A percentile compares a stretch with the other conserved stretches of the same genome.
Conservation (phyloP, 2,797 vertebrate species). For the Silurus lanzhouensis region DNA sequence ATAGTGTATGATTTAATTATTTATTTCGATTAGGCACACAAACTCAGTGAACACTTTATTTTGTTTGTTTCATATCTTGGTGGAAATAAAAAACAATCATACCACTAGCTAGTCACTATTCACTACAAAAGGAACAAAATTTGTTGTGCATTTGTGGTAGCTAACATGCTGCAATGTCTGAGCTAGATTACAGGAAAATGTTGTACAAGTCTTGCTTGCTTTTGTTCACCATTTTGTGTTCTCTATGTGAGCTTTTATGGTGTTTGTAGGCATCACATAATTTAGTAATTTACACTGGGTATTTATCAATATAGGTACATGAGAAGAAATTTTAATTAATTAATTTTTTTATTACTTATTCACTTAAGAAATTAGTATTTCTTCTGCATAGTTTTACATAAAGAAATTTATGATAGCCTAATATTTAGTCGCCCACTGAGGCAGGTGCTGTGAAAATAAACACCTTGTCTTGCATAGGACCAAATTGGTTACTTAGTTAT, state of each 20-base stretch:
- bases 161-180: neutral
- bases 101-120: neutral
- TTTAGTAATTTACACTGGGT: neutral
- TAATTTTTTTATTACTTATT: neutral
- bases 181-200: neutral
- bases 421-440: slow-evolving; percentile 27
- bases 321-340: neutral
- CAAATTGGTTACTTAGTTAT: slow-evolving; percentile 41
- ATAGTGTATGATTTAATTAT: neutral
- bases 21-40: neutral
- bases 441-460: slow-evolving; percentile 29
- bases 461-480: slow-evolving; percentile 17
- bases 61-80: neutral
- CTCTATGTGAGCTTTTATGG: neutral
- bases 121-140: neutral
- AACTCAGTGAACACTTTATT: neutral
- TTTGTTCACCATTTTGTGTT: neutral
- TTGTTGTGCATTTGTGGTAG: neutral
- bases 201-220: neutral
- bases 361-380: neutral
- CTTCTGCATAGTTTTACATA: neutral
- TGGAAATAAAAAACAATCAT: neutral
- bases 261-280: neutral
- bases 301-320: neutral
- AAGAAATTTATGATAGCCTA: neutral